These are phyloP conservation scores for Catostomus latipinnis DNA, from an alignment of 2,797 vertebrate genomes.

Conservation along the genomic window DNA sequence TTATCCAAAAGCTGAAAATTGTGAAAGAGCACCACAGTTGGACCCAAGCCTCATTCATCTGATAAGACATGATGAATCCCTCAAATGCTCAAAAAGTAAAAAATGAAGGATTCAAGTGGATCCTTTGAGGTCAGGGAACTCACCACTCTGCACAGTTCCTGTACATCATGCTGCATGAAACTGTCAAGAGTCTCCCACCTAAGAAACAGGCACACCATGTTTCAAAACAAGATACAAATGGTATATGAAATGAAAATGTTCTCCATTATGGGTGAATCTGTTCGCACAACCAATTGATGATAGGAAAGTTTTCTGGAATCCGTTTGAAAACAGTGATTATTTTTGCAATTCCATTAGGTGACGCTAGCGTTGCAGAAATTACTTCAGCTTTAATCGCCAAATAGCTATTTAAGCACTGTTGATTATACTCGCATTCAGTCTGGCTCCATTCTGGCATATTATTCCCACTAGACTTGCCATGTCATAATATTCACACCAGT, in stretches of 20 bases:
- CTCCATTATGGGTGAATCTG: too few species aligned
- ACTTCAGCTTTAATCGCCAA: too few species aligned
- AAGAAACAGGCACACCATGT: background rate
- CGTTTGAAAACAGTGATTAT: too few species aligned
- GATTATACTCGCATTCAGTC: too few species aligned
- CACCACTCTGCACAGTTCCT: conserved; percentile 99
- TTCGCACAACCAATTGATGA: too few species aligned
- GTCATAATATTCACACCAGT: too few species aligned
- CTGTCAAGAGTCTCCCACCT: conserved; percentile 99
- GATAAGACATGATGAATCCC: background rate
- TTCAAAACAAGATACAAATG: background rate
- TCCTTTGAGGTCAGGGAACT: conserved; percentile 66
- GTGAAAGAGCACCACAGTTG: background rate
- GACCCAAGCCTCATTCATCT: background rate
- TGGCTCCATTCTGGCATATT: too few species aligned
- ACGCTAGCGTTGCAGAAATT: too few species aligned
- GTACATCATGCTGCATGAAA: conserved; percentile 99
- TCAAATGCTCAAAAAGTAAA: background rate
- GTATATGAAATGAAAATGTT: background rate
- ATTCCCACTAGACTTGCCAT: too few species aligned
- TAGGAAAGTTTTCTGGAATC: too few species aligned
- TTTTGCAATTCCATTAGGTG: too few species aligned
- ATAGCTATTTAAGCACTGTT: too few species aligned
- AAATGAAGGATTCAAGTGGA: background rate
- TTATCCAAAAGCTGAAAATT: conserved; percentile 93